A percentile compares a stretch with the other conserved stretches of the same genome.
These are phyloP conservation scores for Idaea straminata DNA, from an alignment of 2,888 invertebrate species.

Conservation along the genomic window DNA sequence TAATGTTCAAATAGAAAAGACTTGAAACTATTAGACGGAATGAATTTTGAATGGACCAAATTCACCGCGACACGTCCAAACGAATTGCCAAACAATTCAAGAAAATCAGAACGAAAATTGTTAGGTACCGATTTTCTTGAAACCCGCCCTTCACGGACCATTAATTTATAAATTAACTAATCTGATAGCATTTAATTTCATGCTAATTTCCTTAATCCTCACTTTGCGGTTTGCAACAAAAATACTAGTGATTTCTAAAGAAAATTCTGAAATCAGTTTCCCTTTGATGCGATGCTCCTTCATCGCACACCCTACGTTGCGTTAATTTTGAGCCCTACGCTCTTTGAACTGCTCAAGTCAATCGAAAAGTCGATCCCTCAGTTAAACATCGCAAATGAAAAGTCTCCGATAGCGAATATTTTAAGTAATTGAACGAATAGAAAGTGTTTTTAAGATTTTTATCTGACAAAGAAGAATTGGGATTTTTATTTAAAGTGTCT, in stretches of 20 bases:
- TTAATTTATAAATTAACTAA: background rate
- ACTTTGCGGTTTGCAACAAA: conserved; percentile 35
- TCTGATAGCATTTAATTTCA: conserved; percentile 5
- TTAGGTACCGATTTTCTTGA: too few species aligned
- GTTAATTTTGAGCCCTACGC: conserved; percentile 69
- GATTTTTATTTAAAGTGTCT: conserved; percentile 36
- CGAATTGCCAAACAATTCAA: too few species aligned
- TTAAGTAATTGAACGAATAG: conserved; percentile 74
- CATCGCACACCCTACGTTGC: conserved; percentile 70
- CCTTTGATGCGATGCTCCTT: conserved; percentile 68
- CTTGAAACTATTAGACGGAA: too few species aligned
- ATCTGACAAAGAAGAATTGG: conserved; percentile 51
- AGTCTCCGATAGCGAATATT: conserved; percentile 70
- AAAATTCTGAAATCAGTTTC: conserved; percentile 69
- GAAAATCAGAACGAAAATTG: too few species aligned
- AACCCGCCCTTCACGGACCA: background rate
- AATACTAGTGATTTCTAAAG: conserved; percentile 48
- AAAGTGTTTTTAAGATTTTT: conserved; percentile 72
- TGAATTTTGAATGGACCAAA: too few species aligned
- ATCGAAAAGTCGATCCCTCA: conserved; percentile 77
- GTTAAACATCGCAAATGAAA: conserved; percentile 78
- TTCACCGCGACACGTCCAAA: too few species aligned
- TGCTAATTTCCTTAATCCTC: conserved; percentile 27
- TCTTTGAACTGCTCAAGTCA: conserved; percentile 78
- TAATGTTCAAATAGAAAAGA: too few species aligned